Percentiles rank a stretch among this genome's conserved stretches.
phyloP scores from a whole-genome alignment of 2,113 vertebrate species.

The Podocnemis expansa region DNA sequence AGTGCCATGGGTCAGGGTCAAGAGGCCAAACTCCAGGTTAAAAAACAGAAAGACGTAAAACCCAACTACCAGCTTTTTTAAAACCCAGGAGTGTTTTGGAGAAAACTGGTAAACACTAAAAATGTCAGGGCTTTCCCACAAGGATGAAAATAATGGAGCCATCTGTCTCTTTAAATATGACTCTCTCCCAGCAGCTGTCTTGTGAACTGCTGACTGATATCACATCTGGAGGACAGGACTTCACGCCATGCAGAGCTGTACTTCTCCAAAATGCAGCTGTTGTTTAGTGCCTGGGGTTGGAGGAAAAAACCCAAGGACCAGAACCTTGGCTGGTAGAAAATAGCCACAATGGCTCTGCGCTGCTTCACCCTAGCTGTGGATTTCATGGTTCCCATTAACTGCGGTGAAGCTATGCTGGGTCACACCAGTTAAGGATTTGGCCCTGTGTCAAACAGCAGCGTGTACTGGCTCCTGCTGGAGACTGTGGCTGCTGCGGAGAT shows the following conservation, averaged over 20 bases:
- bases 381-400: background rate
- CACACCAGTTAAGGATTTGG: background rate
- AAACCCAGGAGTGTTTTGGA: background rate
- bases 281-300: background rate
- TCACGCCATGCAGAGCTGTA: rapidly evolving
- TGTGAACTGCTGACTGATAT: conserved; percentile 17
- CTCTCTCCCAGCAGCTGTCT: background rate
- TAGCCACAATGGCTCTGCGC: background rate
- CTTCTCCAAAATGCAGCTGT: background rate
- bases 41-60: background rate
- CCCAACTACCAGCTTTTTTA: background rate
- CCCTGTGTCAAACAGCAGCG: background rate
- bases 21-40: background rate
- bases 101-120: background rate
- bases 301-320: background rate
- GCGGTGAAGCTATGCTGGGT: background rate
- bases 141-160: background rate
- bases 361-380: background rate
- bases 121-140: background rate
- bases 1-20: background rate
- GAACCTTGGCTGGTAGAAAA: background rate
- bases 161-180: background rate
- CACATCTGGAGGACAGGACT: background rate
- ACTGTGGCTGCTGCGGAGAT: background rate
- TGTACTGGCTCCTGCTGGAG: background rate